A percentile compares a stretch with the other conserved stretches of the same genome.
phyloP scores from a whole-genome alignment of 2,888 invertebrate genomes.

The Sceliomorpha sp. region DNA sequence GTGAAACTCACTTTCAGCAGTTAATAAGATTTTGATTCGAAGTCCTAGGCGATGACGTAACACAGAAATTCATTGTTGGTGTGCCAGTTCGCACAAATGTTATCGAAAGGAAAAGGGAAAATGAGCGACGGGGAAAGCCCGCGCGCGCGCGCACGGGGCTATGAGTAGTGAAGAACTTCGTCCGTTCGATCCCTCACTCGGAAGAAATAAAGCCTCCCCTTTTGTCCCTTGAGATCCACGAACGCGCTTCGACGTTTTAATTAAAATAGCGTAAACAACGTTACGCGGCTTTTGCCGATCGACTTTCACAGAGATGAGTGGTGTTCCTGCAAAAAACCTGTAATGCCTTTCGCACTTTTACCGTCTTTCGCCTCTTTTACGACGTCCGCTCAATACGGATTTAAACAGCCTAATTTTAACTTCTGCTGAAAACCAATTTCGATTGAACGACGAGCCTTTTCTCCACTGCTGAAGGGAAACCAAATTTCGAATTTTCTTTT shows the following conservation, averaged over 20 bases:
- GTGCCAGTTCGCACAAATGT: conserved; percentile 44
- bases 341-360: conserved; percentile 8
- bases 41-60: conserved; percentile 63
- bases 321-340: neutral
- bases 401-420: conserved; percentile 5
- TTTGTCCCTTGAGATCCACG: conserved; percentile 20
- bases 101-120: conserved; percentile 48
- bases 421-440: conserved; percentile 1
- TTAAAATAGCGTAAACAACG: conserved; percentile 53
- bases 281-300: conserved; percentile 43
- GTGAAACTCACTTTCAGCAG: conserved; percentile 69
- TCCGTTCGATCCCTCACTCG: conserved; percentile 42
- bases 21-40: conserved; percentile 73
- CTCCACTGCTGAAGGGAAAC: neutral
- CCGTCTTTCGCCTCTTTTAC: neutral
- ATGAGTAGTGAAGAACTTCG: conserved; percentile 16
- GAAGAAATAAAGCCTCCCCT: conserved; percentile 45
- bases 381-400: neutral
- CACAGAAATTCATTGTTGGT: conserved; percentile 41
- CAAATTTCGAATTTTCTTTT: conserved; percentile 2
- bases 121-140: conserved; percentile 2
- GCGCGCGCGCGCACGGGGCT: neutral
- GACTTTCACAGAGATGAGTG: conserved; percentile 7
- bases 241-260: conserved; percentile 52
- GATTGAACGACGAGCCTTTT: neutral